These are phyloP conservation scores for Tillus elongatus DNA, from an alignment of 2,888 invertebrate genomes.

Conservation along the genomic window DNA sequence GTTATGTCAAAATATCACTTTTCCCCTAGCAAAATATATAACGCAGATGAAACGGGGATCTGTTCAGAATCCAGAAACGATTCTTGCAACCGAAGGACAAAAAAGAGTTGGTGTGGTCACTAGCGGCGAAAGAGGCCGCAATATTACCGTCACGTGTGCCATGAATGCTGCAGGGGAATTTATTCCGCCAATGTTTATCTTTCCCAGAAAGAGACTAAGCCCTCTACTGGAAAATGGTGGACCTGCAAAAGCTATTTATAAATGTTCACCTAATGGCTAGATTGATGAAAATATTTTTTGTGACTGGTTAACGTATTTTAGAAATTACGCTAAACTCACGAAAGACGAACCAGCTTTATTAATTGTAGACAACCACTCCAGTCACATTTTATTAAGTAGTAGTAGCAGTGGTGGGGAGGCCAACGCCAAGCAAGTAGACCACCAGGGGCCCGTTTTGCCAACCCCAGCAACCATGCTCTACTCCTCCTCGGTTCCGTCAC, in stretches of 20 bases:
- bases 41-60: slow-evolving; percentile 6
- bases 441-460: no score
- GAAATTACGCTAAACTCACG: slow-evolving; percentile 11
- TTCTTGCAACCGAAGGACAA: slow-evolving; percentile 10
- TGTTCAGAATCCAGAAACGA: slow-evolving; percentile 7
- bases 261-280: slow-evolving; percentile 13
- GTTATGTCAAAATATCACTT: not conserved
- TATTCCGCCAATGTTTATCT: slow-evolving; percentile 17
- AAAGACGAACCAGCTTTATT: slow-evolving; percentile 22
- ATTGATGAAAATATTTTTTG: slow-evolving; percentile 15
- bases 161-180: slow-evolving; percentile 16
- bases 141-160: slow-evolving; percentile 13
- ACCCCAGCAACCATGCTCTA: no score
- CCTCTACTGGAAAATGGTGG: slow-evolving; percentile 15
- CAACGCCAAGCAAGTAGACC: no score
- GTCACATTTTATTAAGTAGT: no score
- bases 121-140: slow-evolving; percentile 5
- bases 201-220: no score
- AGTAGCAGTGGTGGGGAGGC: no score
- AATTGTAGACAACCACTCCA: slow-evolving; percentile 26
- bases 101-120: slow-evolving; percentile 9
- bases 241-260: slow-evolving; percentile 8
- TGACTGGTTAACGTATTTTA: slow-evolving; percentile 8
- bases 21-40: not conserved
- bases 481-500: no score